Evolutionary conservation across 2,888 invertebrate species (phyloP).

Genomic region (Endotricha flammealis): DNA sequence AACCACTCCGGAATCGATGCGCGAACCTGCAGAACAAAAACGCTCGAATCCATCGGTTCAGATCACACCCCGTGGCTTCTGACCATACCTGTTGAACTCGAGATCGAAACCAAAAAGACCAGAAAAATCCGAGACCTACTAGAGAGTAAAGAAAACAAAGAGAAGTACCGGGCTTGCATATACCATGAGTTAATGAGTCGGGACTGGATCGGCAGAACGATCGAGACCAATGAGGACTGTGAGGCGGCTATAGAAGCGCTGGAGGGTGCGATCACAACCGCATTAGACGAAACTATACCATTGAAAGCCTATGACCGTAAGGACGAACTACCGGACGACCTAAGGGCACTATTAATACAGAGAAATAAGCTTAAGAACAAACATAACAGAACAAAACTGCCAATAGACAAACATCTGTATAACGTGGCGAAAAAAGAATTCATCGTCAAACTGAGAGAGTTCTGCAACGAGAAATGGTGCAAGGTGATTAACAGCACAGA

Average conservation of each 20-base stretch:
- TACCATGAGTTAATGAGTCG: no score
- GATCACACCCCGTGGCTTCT: constrained; percentile 1
- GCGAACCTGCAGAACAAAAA: not conserved
- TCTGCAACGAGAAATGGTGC: not conserved
- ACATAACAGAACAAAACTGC: not conserved
- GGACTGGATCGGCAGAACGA: not conserved
- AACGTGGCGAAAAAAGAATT: not conserved
- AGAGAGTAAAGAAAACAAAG: not conserved
- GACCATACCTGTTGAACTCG: not conserved
- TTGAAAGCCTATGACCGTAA: not conserved
- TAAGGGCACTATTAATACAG: not conserved
- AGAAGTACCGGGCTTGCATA: not conserved
- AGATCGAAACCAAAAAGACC: not conserved
- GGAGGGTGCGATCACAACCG: not conserved
- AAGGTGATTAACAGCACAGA: not conserved
- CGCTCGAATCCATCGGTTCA: not conserved
- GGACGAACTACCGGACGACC: not conserved
- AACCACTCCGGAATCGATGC: not conserved
- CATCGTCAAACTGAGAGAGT: not conserved
- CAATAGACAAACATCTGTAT: not conserved
- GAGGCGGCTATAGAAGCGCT: not conserved
- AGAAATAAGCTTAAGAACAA: not conserved
- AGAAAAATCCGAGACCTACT: not conserved
- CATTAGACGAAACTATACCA: not conserved
- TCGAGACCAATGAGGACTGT: not conserved